Conservation (phyloP, 1,140 invertebrate species). For the Trissolcus basalis region DNA sequence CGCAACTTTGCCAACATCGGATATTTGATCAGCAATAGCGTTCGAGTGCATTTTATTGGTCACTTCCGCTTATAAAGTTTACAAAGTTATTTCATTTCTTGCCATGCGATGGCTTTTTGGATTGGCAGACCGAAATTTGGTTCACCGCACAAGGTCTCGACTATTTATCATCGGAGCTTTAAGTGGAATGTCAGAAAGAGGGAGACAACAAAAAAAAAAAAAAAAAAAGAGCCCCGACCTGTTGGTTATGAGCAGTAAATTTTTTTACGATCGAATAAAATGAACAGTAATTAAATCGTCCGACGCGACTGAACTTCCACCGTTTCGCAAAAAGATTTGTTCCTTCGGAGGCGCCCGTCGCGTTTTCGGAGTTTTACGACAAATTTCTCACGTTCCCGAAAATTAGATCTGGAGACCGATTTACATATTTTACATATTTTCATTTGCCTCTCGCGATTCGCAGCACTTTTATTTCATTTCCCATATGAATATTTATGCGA, state of each 20-base stretch:
- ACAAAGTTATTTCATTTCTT: slow-evolving; percentile 39
- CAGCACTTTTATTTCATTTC: neutral
- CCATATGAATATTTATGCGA: no score
- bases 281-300: slow-evolving; percentile 24
- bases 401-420: neutral
- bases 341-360: neutral
- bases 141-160: neutral
- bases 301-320: no score
- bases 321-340: no score
- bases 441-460: neutral
- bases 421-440: neutral
- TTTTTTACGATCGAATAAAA: slow-evolving; percentile 32
- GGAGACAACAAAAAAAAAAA: neutral
- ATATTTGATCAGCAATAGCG: slow-evolving; percentile 28
- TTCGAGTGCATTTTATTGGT: slow-evolving; percentile 34
- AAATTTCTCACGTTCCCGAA: neutral
- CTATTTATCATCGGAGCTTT: neutral
- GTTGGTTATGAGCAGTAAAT: slow-evolving; percentile 20
- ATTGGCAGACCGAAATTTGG: neutral
- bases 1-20: slow-evolving; percentile 23
- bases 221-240: slow-evolving; percentile 2
- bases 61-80: slow-evolving; percentile 19
- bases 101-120: slow-evolving; percentile 10
- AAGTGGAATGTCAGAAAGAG: neutral
- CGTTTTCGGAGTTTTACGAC: neutral